phyloP scores from a whole-genome alignment of 2,797 vertebrate species.

The Coluber constrictor region DNA sequence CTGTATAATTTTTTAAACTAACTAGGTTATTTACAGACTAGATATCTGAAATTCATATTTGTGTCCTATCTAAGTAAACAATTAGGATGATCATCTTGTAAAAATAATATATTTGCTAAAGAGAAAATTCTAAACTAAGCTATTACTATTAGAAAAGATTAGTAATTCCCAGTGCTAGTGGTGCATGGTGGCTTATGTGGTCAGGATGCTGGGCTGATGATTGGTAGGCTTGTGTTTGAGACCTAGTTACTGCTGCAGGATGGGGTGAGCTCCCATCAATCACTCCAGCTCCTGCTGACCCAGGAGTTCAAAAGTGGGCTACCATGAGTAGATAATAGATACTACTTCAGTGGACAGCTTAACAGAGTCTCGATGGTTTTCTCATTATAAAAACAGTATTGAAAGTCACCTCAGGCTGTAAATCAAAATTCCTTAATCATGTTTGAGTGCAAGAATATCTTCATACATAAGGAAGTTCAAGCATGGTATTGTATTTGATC shows the following conservation, averaged over 20 bases:
- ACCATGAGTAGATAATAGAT: neutral
- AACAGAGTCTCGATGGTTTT: neutral
- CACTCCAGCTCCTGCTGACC: neutral
- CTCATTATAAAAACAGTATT: neutral
- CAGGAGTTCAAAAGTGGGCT: neutral
- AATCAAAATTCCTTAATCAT: neutral
- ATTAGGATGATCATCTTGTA: neutral
- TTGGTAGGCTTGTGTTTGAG: neutral
- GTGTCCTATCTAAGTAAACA: neutral
- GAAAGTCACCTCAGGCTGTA: neutral
- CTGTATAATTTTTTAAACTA: neutral
- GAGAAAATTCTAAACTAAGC: neutral
- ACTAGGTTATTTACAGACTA: neutral
- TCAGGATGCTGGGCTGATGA: neutral
- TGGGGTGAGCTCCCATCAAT: neutral
- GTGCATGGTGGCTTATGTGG: neutral
- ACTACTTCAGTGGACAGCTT: neutral
- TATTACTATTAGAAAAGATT: neutral
- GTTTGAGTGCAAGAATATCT: neutral
- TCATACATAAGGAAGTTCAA: neutral
- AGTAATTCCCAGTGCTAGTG: neutral
- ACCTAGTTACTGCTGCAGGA: neutral
- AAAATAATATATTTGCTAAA: neutral
- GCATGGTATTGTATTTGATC: neutral
- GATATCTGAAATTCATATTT: neutral